A percentile compares a stretch with the other conserved stretches of the same genome.
phyloP scores from a whole-genome alignment of 2,888 invertebrate species.

The Camptogramma bilineatum region DNA sequence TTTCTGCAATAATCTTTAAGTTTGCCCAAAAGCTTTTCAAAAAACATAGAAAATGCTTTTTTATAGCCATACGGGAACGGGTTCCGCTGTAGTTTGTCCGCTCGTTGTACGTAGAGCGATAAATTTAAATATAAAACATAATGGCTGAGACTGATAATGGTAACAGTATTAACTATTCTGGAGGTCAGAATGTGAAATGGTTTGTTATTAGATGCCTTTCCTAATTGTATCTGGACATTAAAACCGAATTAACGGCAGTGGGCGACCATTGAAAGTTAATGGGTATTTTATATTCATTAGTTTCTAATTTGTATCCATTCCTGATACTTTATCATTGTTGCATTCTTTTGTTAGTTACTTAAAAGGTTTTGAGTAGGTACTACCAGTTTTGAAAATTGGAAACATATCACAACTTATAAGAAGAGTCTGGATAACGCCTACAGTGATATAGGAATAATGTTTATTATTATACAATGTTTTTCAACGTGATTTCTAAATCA shows the following conservation, averaged over 20 bases:
- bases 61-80: not conserved
- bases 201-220: slow-evolving; percentile 37
- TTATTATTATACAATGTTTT: too few relatives aligned
- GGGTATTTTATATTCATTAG: slow-evolving; percentile 43
- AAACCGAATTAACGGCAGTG: slow-evolving; percentile 42
- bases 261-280: slow-evolving; percentile 39
- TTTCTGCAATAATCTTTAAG: not conserved
- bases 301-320: slow-evolving; percentile 44
- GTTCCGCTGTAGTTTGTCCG: slow-evolving; percentile 21
- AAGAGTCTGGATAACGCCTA: too few relatives aligned
- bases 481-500: too few relatives aligned
- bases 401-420: not conserved
- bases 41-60: not conserved
- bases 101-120: slow-evolving; percentile 25
- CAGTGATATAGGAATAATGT: too few relatives aligned
- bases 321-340: slow-evolving; percentile 37
- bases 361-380: not conserved
- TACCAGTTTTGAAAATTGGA: not conserved
- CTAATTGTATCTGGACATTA: slow-evolving; percentile 43
- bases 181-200: slow-evolving; percentile 54
- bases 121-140: slow-evolving; percentile 43
- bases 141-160: slow-evolving; percentile 74
- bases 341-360: slow-evolving; percentile 40
- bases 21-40: not conserved
- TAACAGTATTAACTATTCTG: slow-evolving; percentile 72